Percentiles rank a stretch among this genome's conserved stretches.
phyloP scores from a whole-genome alignment of 2,888 invertebrate species.

The Oscheius sp. region DNA sequence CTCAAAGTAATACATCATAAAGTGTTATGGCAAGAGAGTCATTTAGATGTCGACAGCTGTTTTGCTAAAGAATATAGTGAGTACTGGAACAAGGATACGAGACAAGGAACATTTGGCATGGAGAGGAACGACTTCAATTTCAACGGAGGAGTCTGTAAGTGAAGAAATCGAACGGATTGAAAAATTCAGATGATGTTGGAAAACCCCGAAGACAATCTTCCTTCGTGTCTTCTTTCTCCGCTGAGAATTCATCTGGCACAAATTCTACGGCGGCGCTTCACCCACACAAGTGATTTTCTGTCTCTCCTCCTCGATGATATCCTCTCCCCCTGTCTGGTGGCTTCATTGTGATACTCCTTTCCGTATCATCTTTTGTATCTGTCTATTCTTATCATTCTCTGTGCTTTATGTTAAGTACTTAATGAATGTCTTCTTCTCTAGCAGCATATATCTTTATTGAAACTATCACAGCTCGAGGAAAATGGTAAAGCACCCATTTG shows the following conservation, averaged over 20 bases:
- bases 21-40: not conserved
- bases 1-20: not conserved
- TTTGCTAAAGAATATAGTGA: slow-evolving; percentile 29
- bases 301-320: not conserved
- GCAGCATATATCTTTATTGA: not conserved
- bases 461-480: slow-evolving; percentile 1
- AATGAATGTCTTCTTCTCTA: not conserved
- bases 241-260: slow-evolving; percentile 12
- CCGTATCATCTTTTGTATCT: not conserved
- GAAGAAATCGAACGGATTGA: not conserved
- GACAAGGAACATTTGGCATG: slow-evolving; percentile 6
- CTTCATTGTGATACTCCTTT: slow-evolving; percentile 10
- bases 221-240: slow-evolving; percentile 14
- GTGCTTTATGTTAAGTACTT: too few species aligned
- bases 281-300: not conserved
- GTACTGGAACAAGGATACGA: slow-evolving; percentile 24
- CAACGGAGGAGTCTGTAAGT: slow-evolving; percentile 18
- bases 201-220: slow-evolving; percentile 12
- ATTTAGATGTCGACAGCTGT: slow-evolving; percentile 12
- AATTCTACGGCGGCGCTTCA: not conserved
- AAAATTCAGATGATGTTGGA: not conserved
- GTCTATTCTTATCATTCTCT: not conserved
- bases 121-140: slow-evolving; percentile 25
- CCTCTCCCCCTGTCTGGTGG: slow-evolving; percentile 7
- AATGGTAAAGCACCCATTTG: slow-evolving; percentile 20